phyloP scores from a whole-genome alignment of 2,797 vertebrate genomes.

The Hephaestus fuliginosus region DNA sequence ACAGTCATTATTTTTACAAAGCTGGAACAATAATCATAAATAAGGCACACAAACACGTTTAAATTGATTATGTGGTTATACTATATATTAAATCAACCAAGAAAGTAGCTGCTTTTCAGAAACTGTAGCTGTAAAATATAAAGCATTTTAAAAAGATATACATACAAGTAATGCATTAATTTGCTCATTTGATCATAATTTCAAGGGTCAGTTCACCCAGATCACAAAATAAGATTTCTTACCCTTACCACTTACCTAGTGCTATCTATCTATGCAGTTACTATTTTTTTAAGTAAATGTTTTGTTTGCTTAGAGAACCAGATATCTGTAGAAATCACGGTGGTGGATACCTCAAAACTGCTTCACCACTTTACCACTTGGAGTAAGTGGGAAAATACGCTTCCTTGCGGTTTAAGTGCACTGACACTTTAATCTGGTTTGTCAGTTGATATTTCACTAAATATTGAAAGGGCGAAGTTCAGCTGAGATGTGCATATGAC shows the following conservation, averaged over 20 bases:
- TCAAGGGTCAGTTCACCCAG: conserved; percentile 26
- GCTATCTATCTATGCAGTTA: neutral
- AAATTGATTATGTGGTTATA: neutral
- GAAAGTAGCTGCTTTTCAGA: neutral
- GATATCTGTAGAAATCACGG: conserved; percentile 19
- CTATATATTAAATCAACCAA: neutral
- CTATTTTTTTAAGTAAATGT: neutral
- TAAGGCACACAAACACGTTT: neutral
- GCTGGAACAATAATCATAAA: neutral
- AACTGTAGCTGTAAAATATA: neutral
- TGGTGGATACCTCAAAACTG: neutral
- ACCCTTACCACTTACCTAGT: neutral
- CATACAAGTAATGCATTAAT: neutral
- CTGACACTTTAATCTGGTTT: conserved; percentile 63
- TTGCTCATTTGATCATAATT: conserved; percentile 12
- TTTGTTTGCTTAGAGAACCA: conserved; percentile 2
- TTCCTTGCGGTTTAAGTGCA: conserved; percentile 40
- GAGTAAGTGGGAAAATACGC: conserved; percentile 14
- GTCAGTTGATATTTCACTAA: conserved; percentile 74
- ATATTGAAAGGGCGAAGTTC: conserved; percentile 71
- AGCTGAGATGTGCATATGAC: conserved; percentile 29
- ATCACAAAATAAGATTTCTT: conserved; percentile 17
- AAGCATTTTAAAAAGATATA: neutral
- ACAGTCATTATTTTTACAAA: conserved; percentile 7
- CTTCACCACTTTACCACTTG: neutral